Conservation (phyloP, 2,113 vertebrate genomes). For the Lipotes vexillifer region DNA sequence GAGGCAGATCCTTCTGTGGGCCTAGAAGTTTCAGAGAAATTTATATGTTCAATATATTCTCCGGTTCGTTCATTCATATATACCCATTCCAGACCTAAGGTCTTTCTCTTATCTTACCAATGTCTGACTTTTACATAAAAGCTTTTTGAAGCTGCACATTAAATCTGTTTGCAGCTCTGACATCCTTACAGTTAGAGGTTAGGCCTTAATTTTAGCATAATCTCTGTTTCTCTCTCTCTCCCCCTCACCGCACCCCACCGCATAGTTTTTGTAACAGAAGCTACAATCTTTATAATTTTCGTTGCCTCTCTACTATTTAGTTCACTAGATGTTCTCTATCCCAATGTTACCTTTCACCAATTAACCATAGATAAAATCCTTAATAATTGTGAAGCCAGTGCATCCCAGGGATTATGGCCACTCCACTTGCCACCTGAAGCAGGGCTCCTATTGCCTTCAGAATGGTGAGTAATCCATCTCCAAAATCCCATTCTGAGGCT, state of each 20-base stretch:
- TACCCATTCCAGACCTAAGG: neutral
- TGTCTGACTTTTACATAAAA: neutral
- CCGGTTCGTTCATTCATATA: neutral
- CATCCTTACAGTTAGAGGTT: neutral
- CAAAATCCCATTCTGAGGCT: neutral
- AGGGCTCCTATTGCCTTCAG: neutral
- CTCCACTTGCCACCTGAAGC: neutral
- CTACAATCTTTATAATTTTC: neutral
- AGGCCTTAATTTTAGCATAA: neutral
- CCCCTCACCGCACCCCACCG: rapidly evolving
- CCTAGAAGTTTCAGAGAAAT: neutral
- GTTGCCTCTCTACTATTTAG: neutral
- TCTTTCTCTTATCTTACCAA: neutral
- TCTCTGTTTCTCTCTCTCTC: neutral
- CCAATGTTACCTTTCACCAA: neutral
- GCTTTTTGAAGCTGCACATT: neutral
- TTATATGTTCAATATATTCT: neutral
- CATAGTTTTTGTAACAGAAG: neutral
- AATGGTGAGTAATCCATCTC: neutral
- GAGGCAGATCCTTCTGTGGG: neutral
- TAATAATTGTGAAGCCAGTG: neutral
- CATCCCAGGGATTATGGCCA: neutral
- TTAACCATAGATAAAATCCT: neutral
- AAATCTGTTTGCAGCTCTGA: neutral
- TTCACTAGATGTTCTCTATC: neutral